Evolutionary conservation across 1,140 invertebrate genomes (phyloP).

Genomic region (Drosophila pachea): DNA sequence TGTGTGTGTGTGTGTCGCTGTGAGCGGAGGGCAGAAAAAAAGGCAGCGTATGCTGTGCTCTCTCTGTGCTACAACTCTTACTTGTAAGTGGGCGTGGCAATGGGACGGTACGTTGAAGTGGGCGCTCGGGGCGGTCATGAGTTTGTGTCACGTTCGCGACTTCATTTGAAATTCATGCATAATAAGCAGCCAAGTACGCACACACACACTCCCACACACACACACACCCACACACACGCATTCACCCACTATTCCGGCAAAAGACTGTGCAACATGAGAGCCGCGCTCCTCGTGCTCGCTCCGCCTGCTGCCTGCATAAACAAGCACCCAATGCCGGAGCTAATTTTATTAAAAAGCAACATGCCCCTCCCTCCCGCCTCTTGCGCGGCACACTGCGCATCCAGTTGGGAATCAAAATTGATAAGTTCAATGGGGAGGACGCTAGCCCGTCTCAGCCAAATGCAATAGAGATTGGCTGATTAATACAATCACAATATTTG

Average conservation of each 20-base stretch:
- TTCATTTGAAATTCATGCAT: constrained; percentile 76
- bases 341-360: constrained; percentile 76
- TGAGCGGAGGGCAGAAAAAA: constrained; percentile 28
- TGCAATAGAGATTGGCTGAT: constrained; percentile 39
- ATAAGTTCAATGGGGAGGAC: constrained; percentile 17
- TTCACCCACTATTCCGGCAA: constrained; percentile 5
- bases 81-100: not conserved
- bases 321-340: constrained; percentile 71
- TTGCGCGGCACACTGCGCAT: constrained; percentile 21
- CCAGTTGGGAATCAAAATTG: constrained; percentile 36
- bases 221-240: constrained; percentile 13
- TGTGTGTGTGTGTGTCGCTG: not conserved
- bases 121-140: constrained; percentile 54
- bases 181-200: constrained; percentile 74
- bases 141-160: constrained; percentile 77
- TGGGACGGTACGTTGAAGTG: constrained; percentile 13
- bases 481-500: constrained; percentile 26
- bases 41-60: constrained; percentile 24
- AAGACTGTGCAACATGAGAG: constrained; percentile 60
- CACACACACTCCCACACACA: constrained; percentile 23
- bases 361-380: not conserved
- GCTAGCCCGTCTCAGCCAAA: not conserved
- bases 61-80: constrained; percentile 12
- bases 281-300: constrained; percentile 38
- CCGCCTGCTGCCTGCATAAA: constrained; percentile 67